These are phyloP conservation scores for Callimorpha dominula DNA, from an alignment of 2,888 invertebrate genomes.

Conservation along the genomic window DNA sequence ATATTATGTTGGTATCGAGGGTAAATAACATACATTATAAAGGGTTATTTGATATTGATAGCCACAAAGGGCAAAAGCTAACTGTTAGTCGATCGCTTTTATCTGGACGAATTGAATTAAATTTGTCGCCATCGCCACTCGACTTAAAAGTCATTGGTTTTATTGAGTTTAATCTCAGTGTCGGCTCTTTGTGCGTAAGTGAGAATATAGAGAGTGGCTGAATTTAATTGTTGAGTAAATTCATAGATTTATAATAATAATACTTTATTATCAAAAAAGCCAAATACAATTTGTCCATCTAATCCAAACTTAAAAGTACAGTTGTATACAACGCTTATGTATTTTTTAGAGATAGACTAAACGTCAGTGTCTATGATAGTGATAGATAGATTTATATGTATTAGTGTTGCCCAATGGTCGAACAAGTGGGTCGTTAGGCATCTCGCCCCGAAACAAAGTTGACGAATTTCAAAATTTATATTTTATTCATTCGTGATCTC, in stretches of 20 bases:
- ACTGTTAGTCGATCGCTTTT: slow-evolving; percentile 27
- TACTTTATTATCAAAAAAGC: too few species aligned
- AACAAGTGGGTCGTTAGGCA: too few species aligned
- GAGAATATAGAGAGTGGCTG: slow-evolving; percentile 29
- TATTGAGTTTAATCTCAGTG: slow-evolving; percentile 33
- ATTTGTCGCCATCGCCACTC: slow-evolving; percentile 29
- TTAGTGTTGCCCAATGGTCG: too few species aligned
- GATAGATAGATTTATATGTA: background rate
- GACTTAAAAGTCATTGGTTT: slow-evolving; percentile 31
- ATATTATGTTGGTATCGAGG: slow-evolving; percentile 27
- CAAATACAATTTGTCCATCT: too few species aligned
- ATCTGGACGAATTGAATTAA: slow-evolving; percentile 26
- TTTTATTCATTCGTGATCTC: too few species aligned
- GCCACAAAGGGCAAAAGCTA: slow-evolving; percentile 22
- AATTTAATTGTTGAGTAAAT: slow-evolving; percentile 20
- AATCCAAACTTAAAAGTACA: too few species aligned
- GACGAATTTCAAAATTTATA: too few species aligned
- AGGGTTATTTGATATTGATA: slow-evolving; percentile 23
- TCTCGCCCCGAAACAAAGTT: too few species aligned
- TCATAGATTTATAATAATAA: background rate
- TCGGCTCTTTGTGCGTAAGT: slow-evolving; percentile 27
- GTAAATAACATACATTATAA: slow-evolving; percentile 27
- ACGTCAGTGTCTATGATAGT: too few species aligned
- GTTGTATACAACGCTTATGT: too few species aligned
- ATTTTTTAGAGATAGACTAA: too few species aligned